Evolutionary conservation across 2,888 invertebrate genomes (phyloP).

Genomic region (Stenurella melanura): DNA sequence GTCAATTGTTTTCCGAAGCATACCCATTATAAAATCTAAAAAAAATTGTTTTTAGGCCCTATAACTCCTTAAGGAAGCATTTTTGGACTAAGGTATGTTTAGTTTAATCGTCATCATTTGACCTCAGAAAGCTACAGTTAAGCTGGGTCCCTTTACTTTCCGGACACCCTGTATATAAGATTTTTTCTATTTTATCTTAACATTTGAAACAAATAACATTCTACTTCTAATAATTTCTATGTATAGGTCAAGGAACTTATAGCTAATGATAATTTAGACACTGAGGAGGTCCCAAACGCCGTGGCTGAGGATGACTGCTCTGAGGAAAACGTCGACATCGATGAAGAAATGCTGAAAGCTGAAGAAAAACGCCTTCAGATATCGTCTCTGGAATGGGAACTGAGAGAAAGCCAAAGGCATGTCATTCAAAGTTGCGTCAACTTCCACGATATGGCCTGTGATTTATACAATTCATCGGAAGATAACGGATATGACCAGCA

Average conservation of each 20-base stretch:
- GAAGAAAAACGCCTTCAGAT: conserved; percentile 60
- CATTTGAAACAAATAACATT: too few relatives aligned
- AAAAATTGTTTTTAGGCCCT: too few relatives aligned
- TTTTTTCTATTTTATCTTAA: too few relatives aligned
- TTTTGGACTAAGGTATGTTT: too few relatives aligned
- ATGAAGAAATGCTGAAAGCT: conserved; percentile 56
- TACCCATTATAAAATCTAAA: too few relatives aligned
- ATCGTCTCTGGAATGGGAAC: conserved; percentile 69
- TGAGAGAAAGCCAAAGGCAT: conserved; percentile 91
- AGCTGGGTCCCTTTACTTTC: too few relatives aligned
- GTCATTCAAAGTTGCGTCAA: conserved; percentile 84
- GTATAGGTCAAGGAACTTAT: conserved; percentile 90
- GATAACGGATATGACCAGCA: conserved; percentile 95
- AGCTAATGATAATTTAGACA: conserved; percentile 60
- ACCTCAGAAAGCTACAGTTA: too few relatives aligned
- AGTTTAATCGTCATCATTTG: too few relatives aligned
- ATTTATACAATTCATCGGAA: conserved; percentile 86
- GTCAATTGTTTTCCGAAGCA: too few relatives aligned
- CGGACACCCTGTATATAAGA: too few relatives aligned
- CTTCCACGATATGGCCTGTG: conserved; percentile 83
- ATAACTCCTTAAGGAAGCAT: too few relatives aligned
- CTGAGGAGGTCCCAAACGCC: conserved; percentile 47
- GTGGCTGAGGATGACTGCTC: conserved; percentile 53
- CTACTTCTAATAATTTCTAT: neutral
- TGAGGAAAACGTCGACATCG: conserved; percentile 54